phyloP scores from a whole-genome alignment of 2,888 invertebrate genomes.

The Agrochola macilenta region DNA sequence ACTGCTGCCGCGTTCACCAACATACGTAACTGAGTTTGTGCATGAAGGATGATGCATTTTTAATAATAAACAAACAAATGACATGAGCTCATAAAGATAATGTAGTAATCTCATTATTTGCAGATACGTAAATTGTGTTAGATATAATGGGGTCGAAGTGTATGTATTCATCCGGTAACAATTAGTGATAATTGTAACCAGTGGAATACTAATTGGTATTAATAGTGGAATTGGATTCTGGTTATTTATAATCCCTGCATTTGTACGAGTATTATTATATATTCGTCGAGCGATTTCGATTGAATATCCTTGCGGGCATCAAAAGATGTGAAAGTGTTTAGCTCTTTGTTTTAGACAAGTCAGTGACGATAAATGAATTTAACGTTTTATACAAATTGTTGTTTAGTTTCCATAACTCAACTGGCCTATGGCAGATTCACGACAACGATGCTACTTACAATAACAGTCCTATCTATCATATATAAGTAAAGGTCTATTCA shows the following conservation, averaged over 20 bases:
- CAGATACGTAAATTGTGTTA: conserved; percentile 73
- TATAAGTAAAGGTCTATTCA: neutral
- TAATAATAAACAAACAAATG: conserved; percentile 66
- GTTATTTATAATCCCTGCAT: conserved; percentile 13
- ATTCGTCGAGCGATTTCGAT: conserved; percentile 7
- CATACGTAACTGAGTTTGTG: conserved; percentile 42
- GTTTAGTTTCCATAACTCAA: neutral
- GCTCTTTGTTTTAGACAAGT: conserved; percentile 15
- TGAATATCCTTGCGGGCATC: conserved; percentile 11
- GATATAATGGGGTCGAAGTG: conserved; percentile 78
- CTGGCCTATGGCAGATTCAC: neutral
- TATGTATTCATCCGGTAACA: conserved; percentile 79
- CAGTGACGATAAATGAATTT: conserved; percentile 6
- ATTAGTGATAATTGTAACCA: conserved; percentile 53
- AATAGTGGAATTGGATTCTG: conserved; percentile 16
- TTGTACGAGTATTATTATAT: conserved; percentile 11
- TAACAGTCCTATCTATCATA: neutral
- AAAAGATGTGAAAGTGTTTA: conserved; percentile 51
- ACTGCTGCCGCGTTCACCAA: conserved; percentile 37
- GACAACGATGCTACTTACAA: neutral
- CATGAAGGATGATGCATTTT: conserved; percentile 31
- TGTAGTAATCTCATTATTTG: conserved; percentile 72
- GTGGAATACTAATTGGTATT: conserved; percentile 6
- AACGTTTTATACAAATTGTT: neutral
- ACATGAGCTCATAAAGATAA: conserved; percentile 57